Evolutionary conservation across 37 sponge, comb jelly and placozoan species (phyloP).

Genomic region (Diacarnus erythraeanus): DNA sequence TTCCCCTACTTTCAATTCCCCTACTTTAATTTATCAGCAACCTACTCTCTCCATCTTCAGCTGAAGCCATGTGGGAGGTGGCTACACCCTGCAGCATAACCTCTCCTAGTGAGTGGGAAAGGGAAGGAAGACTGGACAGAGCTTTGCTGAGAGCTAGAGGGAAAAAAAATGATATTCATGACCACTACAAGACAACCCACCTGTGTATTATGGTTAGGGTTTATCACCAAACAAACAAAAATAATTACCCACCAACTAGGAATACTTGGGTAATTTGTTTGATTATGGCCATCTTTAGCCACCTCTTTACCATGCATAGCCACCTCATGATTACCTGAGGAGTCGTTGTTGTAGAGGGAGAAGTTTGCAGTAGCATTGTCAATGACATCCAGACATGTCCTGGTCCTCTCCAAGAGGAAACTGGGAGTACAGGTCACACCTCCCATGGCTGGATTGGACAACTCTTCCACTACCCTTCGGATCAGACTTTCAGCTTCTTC

Average conservation of each 20-base stretch:
- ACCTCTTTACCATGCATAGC: not conserved
- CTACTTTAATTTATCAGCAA: not conserved
- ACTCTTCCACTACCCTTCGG: constrained; percentile 20
- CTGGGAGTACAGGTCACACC: constrained; percentile 49
- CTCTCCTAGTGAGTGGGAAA: constrained; percentile 41
- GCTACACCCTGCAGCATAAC: constrained; percentile 63
- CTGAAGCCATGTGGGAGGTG: constrained; percentile 43
- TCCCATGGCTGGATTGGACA: constrained; percentile 7
- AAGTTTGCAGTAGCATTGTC: constrained; percentile 24
- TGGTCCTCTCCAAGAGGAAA: constrained; percentile 36
- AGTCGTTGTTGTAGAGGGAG: constrained; percentile 45
- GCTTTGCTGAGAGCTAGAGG: constrained; percentile 39
- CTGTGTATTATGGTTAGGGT: too few species aligned
- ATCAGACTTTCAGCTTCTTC: constrained; percentile 50
- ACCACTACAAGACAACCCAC: too few species aligned
- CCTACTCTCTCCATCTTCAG: constrained; percentile 55
- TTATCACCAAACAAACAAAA: too few species aligned
- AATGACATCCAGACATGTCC: constrained; percentile 29
- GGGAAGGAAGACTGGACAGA: constrained; percentile 30
- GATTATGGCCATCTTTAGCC: too few species aligned
- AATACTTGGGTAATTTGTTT: too few species aligned
- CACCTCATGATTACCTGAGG: constrained; percentile 24
- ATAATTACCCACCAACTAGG: too few species aligned
- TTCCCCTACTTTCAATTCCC: too few species aligned
- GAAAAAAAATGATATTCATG: not conserved